Percentiles rank a stretch among this genome's conserved stretches.
phyloP scores from a whole-genome alignment of 2,113 vertebrate genomes.

The Camelus bactrianus region DNA sequence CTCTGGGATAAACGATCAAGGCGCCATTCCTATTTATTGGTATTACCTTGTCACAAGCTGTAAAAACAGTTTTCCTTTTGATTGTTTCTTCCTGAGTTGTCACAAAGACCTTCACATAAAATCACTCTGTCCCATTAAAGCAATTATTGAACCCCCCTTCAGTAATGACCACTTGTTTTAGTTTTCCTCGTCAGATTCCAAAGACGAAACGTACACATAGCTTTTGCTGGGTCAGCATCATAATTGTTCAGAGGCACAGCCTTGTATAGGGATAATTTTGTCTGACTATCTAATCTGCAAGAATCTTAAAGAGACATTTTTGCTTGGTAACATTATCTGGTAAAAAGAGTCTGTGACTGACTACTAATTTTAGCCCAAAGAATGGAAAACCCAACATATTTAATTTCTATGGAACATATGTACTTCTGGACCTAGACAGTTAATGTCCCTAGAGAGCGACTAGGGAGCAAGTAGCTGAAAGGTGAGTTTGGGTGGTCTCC shows the following conservation, averaged over 20 bases:
- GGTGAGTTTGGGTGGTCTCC: constrained; percentile 36
- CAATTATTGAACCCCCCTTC: constrained; percentile 83
- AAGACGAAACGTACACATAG: constrained; percentile 80
- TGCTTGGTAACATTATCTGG: constrained; percentile 55
- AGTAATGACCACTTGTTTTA: constrained; percentile 81
- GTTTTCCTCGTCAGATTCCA: constrained; percentile 76
- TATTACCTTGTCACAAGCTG: constrained; percentile 83
- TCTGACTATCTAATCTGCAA: constrained; percentile 44
- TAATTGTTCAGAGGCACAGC: constrained; percentile 71
- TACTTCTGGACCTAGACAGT: constrained; percentile 25
- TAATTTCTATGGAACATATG: neutral
- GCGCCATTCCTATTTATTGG: constrained; percentile 78
- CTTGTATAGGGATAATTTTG: constrained; percentile 39
- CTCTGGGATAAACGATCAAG: constrained; percentile 70
- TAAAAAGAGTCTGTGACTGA: constrained; percentile 6
- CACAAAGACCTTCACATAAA: constrained; percentile 82
- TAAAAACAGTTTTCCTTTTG: constrained; percentile 85
- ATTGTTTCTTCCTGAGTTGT: constrained; percentile 88
- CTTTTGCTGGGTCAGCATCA: constrained; percentile 78
- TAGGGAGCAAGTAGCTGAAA: constrained; percentile 12
- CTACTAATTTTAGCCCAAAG: neutral
- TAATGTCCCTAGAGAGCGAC: neutral
- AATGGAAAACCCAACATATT: constrained; percentile 21
- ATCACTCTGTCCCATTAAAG: constrained; percentile 87
- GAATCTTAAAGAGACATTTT: constrained; percentile 63